Percentiles rank a stretch among this genome's conserved stretches.
phyloP scores from a whole-genome alignment of 2,888 invertebrate genomes.

The Harpalus rubripes region DNA sequence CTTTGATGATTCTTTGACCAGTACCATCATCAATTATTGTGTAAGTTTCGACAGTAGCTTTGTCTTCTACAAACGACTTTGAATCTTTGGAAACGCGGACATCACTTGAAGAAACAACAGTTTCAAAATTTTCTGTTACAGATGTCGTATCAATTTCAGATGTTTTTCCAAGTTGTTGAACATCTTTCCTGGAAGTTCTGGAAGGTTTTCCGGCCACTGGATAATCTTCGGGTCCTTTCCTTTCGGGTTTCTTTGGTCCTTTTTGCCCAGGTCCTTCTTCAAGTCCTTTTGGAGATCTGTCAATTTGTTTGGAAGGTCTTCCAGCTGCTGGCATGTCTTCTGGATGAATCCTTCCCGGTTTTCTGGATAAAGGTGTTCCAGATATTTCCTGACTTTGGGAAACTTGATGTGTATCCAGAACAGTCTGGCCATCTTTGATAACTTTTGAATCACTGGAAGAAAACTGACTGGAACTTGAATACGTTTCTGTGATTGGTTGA shows the following conservation, averaged over 20 bases:
- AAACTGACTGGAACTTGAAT: conserved; percentile 2
- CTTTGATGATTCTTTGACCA: conserved; percentile 19
- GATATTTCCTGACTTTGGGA: conserved; percentile 5
- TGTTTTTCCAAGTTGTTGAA: neutral
- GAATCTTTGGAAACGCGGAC: conserved; percentile 69
- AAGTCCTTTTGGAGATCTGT: conserved; percentile 34
- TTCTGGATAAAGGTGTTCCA: conserved; percentile 25
- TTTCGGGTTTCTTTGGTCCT: conserved; percentile 30
- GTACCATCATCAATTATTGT: conserved; percentile 55
- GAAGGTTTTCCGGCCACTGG: conserved; percentile 21
- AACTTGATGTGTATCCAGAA: conserved; percentile 9
- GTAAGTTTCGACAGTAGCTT: conserved; percentile 64
- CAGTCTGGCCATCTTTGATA: conserved; percentile 31
- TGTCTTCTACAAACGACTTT: conserved; percentile 69
- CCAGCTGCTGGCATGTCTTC: conserved; percentile 64
- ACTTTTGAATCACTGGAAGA: conserved; percentile 37
- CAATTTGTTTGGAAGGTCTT: conserved; percentile 66
- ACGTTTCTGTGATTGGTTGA: conserved; percentile 48
- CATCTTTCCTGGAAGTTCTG: neutral
- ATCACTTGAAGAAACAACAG: conserved; percentile 62
- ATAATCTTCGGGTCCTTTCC: conserved; percentile 26
- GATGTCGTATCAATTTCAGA: neutral
- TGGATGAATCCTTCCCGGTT: conserved; percentile 43
- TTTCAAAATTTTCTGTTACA: conserved; percentile 57
- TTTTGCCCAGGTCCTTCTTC: conserved; percentile 45